These are phyloP conservation scores for Chlamydotis undulata DNA, from an alignment of 2,113 vertebrate species.

Conservation along the genomic window DNA sequence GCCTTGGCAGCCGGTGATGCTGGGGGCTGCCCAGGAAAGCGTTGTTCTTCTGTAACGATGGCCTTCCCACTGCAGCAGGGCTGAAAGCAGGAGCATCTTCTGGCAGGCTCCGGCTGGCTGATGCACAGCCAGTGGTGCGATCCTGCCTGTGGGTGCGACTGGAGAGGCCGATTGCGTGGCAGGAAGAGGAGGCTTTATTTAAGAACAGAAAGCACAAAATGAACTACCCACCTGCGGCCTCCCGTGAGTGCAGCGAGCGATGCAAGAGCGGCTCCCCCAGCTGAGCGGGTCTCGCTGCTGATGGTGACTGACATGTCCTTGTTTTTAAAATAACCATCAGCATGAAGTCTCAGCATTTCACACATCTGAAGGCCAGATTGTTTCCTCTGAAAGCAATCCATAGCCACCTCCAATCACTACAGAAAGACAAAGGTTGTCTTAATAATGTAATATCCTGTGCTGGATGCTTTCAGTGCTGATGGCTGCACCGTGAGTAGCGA, in stretches of 20 bases:
- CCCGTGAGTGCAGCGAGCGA: rapidly evolving
- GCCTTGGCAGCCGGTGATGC: rapidly evolving
- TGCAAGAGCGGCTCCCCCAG: neutral
- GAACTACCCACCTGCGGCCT: neutral
- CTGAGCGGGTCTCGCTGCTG: neutral
- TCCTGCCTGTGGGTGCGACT: neutral
- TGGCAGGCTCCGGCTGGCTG: rapidly evolving
- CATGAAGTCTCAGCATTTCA: neutral
- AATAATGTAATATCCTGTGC: neutral
- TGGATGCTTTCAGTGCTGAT: neutral
- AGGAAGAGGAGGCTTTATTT: neutral
- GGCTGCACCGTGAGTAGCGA: neutral
- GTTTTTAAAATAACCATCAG: neutral
- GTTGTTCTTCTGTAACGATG: rapidly evolving
- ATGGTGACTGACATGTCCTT: neutral
- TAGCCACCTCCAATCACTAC: neutral
- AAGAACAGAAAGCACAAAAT: neutral
- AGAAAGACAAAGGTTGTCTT: neutral
- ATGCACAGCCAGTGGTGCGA: rapidly evolving
- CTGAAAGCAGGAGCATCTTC: neutral
- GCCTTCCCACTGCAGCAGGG: neutral
- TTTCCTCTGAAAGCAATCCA: neutral
- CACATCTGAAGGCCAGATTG: neutral
- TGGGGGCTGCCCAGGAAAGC: neutral
- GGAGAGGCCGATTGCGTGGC: rapidly evolving